These are phyloP conservation scores for Acrocephalus arundinaceus DNA, from an alignment of 2,113 vertebrate species.

Conservation along the genomic window DNA sequence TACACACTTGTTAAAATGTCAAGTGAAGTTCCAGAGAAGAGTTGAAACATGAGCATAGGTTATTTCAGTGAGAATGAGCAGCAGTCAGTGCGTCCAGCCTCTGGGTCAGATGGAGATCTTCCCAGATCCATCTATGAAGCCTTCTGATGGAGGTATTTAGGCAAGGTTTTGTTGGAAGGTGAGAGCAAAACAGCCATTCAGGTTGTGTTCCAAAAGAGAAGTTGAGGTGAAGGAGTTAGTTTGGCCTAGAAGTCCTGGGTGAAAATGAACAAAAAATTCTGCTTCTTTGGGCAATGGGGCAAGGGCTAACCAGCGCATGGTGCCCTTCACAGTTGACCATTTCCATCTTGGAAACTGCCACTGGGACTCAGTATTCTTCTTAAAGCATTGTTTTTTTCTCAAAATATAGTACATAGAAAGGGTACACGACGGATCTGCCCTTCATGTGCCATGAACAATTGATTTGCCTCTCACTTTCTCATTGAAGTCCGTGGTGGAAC, in stretches of 20 bases:
- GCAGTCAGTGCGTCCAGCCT: not conserved
- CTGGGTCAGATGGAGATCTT: not conserved
- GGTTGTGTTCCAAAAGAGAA: not conserved
- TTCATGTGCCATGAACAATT: accelerated
- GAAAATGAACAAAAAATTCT: not conserved
- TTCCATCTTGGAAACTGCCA: not conserved
- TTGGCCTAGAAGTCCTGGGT: not conserved
- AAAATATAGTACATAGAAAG: not conserved
- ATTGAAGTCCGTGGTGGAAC: not conserved
- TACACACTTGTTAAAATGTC: not conserved
- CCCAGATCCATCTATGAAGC: not conserved
- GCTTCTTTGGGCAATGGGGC: not conserved
- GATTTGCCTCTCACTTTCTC: not conserved
- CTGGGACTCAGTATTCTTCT: not conserved
- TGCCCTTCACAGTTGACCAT: not conserved
- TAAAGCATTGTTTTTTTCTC: not conserved
- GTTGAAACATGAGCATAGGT: not conserved
- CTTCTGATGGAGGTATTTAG: not conserved
- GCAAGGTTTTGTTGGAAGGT: not conserved
- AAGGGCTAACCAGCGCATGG: not conserved
- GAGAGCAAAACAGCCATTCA: not conserved
- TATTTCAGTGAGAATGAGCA: not conserved
- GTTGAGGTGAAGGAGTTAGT: not conserved
- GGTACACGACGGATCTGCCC: accelerated
- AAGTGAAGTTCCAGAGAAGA: not conserved